Base-by-base conservation (phyloP, 2,888 invertebrate genomes). In the Peribatodes rhomboidaria region DNA sequence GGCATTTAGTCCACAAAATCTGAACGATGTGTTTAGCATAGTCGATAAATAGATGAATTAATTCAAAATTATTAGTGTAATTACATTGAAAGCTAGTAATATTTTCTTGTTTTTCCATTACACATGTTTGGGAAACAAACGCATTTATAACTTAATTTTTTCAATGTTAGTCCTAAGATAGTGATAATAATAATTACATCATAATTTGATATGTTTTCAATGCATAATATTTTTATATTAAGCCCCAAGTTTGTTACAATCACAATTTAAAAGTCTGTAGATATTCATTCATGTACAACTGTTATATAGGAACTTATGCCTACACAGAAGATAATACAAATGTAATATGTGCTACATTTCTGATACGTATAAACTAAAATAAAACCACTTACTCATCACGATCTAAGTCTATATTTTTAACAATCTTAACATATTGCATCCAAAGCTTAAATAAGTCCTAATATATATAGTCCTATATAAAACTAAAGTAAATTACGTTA, bases 11-110 rank as follows among this genome's bases (percentile, higher is more conserved):
- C 92, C 92, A 11, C 93, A 93, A 75, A 93, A 93, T 64, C 72
- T 92, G n/a, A 92, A 93, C 59, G 92, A 92, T 70, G 92, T 86
- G 54, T 93, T 93, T 80, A 90, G 92, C 81, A 87, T 89, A 86
- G 78, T 87, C 13, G 83, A 87, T 68, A 83, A 85, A 68, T 82
- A 79, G 58, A 27, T 27, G 8, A 14, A n/a, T 39, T 20, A 10
- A n/a, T n/a, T 22, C 22, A 4, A 46, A 13, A 20, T 13, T 13
- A n/a, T 22, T 42, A n/a, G 10, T 31, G 9, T 9, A 3, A 16
- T 47, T 47, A 27, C 27, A 47, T 27, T 14, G 13, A 27, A 1
- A n/a, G 1, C 2, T 20, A 11, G 14, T 42, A 2, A 10, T 10
- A 18, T 18, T 27, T 6, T n/a, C 33, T 49, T 31, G 7, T 37